Conservation (phyloP, 2,888 invertebrate species). For the Clanis bilineata region DNA sequence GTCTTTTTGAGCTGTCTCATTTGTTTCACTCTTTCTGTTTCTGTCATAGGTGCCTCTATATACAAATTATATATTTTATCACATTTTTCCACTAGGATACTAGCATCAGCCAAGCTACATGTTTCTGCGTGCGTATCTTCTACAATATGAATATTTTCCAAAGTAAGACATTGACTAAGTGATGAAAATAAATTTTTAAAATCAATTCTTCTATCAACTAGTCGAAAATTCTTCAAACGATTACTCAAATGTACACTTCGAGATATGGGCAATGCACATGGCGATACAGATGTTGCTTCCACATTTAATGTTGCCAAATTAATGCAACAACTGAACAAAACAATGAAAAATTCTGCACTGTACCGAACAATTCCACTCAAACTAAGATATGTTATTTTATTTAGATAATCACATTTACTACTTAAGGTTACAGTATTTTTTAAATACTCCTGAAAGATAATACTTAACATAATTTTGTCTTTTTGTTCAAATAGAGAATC, state of each 20-base stretch:
- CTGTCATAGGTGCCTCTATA: slow-evolving; percentile 45
- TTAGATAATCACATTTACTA: slow-evolving; percentile 45
- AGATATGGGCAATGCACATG: slow-evolving; percentile 42
- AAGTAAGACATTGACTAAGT: slow-evolving; percentile 50
- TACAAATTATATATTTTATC: slow-evolving; percentile 52
- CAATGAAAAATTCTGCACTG: slow-evolving; percentile 55
- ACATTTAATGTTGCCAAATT: slow-evolving; percentile 58
- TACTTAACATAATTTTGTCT: slow-evolving; percentile 40
- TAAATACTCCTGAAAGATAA: slow-evolving; percentile 41
- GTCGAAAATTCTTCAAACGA: slow-evolving; percentile 56
- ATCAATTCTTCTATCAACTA: slow-evolving; percentile 54
- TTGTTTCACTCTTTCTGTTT: slow-evolving; percentile 33
- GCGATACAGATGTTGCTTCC: slow-evolving; percentile 38
- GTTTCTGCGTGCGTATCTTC: slow-evolving; percentile 39
- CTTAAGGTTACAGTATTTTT: slow-evolving; percentile 44
- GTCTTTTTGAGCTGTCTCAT: slow-evolving; percentile 42
- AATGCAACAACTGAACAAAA: slow-evolving; percentile 53
- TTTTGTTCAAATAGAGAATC: slow-evolving; percentile 50
- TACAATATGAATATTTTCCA: slow-evolving; percentile 61
- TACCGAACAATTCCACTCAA: slow-evolving; percentile 50
- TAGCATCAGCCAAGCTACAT: slow-evolving; percentile 46
- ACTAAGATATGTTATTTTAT: slow-evolving; percentile 61
- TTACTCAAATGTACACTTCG: slow-evolving; percentile 45
- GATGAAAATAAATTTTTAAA: slow-evolving; percentile 49
- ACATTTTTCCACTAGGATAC: slow-evolving; percentile 50